phyloP scores from a whole-genome alignment of 2,113 vertebrate genomes.

The Strix uralensis region DNA sequence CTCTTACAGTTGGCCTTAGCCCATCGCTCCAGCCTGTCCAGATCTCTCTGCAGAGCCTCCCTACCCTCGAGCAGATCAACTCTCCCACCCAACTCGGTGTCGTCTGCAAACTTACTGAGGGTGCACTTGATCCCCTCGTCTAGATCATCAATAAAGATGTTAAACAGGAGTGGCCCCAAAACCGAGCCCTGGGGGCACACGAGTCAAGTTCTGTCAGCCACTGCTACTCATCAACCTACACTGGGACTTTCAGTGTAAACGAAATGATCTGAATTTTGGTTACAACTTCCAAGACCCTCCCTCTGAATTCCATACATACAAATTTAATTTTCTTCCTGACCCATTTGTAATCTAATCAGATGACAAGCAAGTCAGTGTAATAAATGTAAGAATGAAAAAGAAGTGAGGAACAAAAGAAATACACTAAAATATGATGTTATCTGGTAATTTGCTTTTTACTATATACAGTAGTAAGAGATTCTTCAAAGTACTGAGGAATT shows the following conservation, averaged over 20 bases:
- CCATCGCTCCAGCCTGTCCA: no score
- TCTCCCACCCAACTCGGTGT: no score
- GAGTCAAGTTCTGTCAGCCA: background rate
- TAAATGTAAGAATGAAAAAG: background rate
- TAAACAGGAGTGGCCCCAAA: no score
- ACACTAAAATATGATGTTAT: background rate
- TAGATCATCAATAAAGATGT: no score
- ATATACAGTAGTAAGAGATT: background rate
- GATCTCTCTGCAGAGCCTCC: no score
- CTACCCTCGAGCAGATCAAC: no score
- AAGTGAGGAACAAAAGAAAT: background rate
- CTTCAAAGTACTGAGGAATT: background rate
- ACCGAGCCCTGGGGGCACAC: no score
- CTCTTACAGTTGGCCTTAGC: no score
- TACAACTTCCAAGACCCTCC: background rate
- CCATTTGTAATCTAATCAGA: background rate
- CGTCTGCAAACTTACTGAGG: no score
- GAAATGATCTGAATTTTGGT: background rate
- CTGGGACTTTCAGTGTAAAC: background rate
- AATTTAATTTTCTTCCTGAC: background rate
- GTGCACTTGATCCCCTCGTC: no score
- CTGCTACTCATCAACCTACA: background rate
- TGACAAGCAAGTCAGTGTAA: background rate
- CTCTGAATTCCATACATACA: background rate
- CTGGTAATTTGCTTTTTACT: background rate